Conservation (phyloP, 2,888 invertebrate genomes). For the Caenorhabditis sp. region DNA sequence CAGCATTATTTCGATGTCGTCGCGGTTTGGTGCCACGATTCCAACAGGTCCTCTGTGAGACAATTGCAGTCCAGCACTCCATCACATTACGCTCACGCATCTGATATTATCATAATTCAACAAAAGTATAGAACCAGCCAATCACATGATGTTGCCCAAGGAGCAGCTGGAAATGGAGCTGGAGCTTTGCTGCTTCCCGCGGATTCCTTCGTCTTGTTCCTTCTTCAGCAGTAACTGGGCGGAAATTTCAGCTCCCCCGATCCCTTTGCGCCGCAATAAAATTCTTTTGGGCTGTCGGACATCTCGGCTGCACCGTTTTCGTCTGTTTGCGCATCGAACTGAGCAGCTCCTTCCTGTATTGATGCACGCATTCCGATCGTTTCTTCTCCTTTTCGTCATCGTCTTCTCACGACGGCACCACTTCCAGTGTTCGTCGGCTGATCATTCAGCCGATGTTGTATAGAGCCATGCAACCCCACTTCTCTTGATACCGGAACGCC, state of each 20-base stretch:
- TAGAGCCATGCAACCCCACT: too few relatives aligned
- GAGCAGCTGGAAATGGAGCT: slow-evolving; percentile 50
- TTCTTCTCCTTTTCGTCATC: background rate
- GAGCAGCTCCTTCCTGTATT: slow-evolving; percentile 47
- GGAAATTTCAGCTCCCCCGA: slow-evolving; percentile 35
- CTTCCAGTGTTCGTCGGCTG: slow-evolving; percentile 16
- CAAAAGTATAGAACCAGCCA: too few relatives aligned
- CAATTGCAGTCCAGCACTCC: too few relatives aligned
- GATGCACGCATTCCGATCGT: slow-evolving; percentile 6
- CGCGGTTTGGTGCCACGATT: background rate
- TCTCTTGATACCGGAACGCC: too few relatives aligned
- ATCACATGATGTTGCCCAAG: slow-evolving; percentile 30
- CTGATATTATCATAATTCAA: too few relatives aligned
- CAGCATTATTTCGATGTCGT: slow-evolving; percentile 13
- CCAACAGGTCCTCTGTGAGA: slow-evolving; percentile 19
- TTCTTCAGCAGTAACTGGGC: slow-evolving; percentile 19
- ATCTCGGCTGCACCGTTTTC: slow-evolving; percentile 6
- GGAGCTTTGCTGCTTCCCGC: background rate
- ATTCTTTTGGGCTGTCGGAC: slow-evolving; percentile 34
- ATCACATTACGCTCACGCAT: background rate
- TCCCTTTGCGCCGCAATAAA: slow-evolving; percentile 46
- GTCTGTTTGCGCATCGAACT: slow-evolving; percentile 49
- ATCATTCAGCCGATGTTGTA: slow-evolving; percentile 16
- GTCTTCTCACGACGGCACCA: slow-evolving; percentile 34
- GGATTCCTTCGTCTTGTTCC: too few relatives aligned